Percentiles rank a stretch among this genome's conserved stretches.
phyloP scores from a whole-genome alignment of 1,140 invertebrate genomes.

The Lucilia cuprina region DNA sequence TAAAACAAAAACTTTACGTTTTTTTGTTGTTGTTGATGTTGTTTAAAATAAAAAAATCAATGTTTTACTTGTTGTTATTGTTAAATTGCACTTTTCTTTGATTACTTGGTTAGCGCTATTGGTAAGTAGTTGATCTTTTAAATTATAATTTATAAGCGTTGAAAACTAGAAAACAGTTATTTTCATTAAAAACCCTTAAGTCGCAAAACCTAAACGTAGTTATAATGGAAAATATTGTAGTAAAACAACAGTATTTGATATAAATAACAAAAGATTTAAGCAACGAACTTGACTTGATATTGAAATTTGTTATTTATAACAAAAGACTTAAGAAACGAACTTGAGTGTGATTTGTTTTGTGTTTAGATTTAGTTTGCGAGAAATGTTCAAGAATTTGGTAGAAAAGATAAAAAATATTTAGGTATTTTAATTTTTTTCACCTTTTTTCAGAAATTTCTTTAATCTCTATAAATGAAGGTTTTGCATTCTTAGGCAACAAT shows the following conservation, averaged over 20 bases:
- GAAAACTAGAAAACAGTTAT: slow-evolving; percentile 15
- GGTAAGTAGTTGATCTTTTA: neutral
- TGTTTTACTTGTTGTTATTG: neutral
- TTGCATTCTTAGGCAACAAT: too few relatives aligned
- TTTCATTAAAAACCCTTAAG: slow-evolving; percentile 11
- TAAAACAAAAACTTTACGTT: neutral
- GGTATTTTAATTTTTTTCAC: too few relatives aligned
- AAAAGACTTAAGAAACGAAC: too few relatives aligned
- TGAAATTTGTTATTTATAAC: too few relatives aligned
- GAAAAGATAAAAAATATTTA: too few relatives aligned
- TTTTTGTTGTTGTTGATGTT: slow-evolving; percentile 3
- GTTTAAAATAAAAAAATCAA: neutral
- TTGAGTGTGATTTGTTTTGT: too few relatives aligned
- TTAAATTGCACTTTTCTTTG: slow-evolving; percentile 15
- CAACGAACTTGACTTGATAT: neutral
- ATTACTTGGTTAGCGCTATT: slow-evolving; percentile 16
- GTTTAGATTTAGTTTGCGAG: too few relatives aligned
- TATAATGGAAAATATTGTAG: neutral
- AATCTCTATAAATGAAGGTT: too few relatives aligned
- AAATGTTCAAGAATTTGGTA: too few relatives aligned
- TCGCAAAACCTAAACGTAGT: neutral
- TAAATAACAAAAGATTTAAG: neutral
- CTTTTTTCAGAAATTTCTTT: too few relatives aligned
- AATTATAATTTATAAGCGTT: slow-evolving; percentile 4
- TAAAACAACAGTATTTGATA: neutral